Evolutionary conservation across 2,888 invertebrate genomes (phyloP), one percentile per base, ranked within the genome.

Genomic region (Sphaerophoria taeniata): DNA sequence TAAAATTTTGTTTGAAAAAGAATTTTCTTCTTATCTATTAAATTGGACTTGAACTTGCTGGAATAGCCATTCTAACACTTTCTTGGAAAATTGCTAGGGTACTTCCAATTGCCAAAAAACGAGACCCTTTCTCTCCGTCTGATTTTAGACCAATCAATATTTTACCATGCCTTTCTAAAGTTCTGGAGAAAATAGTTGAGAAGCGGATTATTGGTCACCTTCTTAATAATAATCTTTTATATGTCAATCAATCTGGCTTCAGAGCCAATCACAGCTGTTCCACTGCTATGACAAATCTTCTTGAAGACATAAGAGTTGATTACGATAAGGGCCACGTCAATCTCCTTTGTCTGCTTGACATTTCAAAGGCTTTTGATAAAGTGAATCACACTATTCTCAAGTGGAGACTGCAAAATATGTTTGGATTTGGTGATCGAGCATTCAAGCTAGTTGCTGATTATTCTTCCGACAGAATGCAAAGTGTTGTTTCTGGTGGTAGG

Each of bases 311-410:
- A n/a, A n/a, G n/a, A n/a, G n/a, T n/a, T n/a, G n/a, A n/a, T n/a
- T n/a, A 49, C 6, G 49, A 49, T 49, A 49, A 49, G 49, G 49
- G 49, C 14, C 49, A 49, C 14, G 9, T 49, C 7, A 49, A 49
- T 49, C 7, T 49, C 4, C 14, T 49, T n/a, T 49, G 49, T 9
- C 9, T 49, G 9, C n/a, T 49, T 14, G 49, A 49, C 9, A 4
- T 49, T 49, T 49, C 49, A n/a, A 49, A 49, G 14, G 49, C 49
- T 49, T 49, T 49, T 14, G 49, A 49, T 14, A 49, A 49, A 49
- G 49, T 49, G 49, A 49, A 14, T 14, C 49, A 49, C 36, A 36
- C 4, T 36, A 36, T 36, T 36, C 36, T 36, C 36, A 36, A 36
- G 36, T 36, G 36, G 36, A 36, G 6, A 36, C 36, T 36, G 36